phyloP scores from a whole-genome alignment of 2,888 invertebrate species.

The Andrena minutula region DNA sequence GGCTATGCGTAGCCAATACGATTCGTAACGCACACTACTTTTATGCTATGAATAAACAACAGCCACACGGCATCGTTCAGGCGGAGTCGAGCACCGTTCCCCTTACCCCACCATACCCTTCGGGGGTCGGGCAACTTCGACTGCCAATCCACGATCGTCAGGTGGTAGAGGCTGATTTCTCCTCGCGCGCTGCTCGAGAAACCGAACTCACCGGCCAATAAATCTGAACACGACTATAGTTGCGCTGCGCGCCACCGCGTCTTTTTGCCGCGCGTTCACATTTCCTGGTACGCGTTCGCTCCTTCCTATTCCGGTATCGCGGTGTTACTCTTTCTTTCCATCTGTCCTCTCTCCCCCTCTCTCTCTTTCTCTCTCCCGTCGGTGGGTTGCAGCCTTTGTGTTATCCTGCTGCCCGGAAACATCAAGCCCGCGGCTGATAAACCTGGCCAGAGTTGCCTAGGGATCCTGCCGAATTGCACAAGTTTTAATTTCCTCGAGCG shows the following conservation, averaged over 20 bases:
- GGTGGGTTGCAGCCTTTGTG: slow-evolving; percentile 32
- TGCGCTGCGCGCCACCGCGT: neutral
- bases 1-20: too few species aligned
- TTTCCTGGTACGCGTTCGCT: neutral
- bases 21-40: too few species aligned
- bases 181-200: too few species aligned
- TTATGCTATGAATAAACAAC: too few species aligned
- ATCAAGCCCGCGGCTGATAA: slow-evolving; percentile 65
- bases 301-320: neutral
- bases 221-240: too few species aligned
- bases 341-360: slow-evolving; percentile 7
- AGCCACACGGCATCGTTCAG: too few species aligned
- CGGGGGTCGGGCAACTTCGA: too few species aligned
- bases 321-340: slow-evolving; percentile 7
- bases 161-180: too few species aligned
- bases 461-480: slow-evolving; percentile 66
- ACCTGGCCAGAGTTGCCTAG: slow-evolving; percentile 57
- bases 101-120: too few species aligned
- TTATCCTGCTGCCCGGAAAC: slow-evolving; percentile 49
- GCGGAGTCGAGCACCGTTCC: too few species aligned
- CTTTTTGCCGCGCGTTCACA: slow-evolving; percentile 16
- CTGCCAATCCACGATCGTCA: too few species aligned
- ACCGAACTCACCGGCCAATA: too few species aligned
- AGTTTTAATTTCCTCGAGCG: slow-evolving; percentile 73
- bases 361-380: neutral